phyloP scores from a whole-genome alignment of 2,797 vertebrate species.

The Lithobates sylvaticus region DNA sequence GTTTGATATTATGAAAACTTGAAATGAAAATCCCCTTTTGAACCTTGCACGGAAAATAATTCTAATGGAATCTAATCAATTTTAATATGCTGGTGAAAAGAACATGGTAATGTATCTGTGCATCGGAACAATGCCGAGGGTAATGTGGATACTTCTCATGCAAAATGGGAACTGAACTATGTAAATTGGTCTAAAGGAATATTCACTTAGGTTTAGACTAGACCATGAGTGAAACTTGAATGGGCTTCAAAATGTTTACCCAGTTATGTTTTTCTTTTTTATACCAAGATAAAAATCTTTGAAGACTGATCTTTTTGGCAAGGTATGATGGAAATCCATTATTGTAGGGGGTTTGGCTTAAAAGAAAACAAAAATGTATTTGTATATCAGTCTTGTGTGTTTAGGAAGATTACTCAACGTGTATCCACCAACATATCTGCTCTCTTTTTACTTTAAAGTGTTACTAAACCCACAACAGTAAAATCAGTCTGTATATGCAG shows the following conservation, averaged over 20 bases:
- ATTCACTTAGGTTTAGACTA: constrained; percentile 20
- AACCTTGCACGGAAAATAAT: constrained; percentile 52
- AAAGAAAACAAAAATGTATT: no score
- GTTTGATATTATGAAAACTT: constrained; percentile 58
- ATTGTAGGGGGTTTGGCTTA: no score
- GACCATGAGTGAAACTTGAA: no score
- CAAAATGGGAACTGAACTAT: constrained; percentile 33
- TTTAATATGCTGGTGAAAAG: constrained; percentile 50
- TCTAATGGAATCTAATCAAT: constrained; percentile 60
- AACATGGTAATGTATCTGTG: constrained; percentile 29
- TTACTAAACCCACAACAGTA: no score
- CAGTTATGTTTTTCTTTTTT: no score
- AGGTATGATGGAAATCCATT: no score
- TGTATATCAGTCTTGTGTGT: background rate
- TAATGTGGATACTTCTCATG: constrained; percentile 40
- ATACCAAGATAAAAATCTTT: no score
- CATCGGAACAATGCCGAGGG: constrained; percentile 41
- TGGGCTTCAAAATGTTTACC: background rate
- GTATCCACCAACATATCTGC: background rate
- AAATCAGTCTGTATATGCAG: no score
- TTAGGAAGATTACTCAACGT: background rate
- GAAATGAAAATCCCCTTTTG: constrained; percentile 57
- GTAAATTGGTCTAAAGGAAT: constrained; percentile 46
- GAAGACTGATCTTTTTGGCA: no score
- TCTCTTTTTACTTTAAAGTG: no score